Conservation (phyloP, 37 sponge, comb jelly and placozoan species). For the Diacarnus erythraeanus region DNA sequence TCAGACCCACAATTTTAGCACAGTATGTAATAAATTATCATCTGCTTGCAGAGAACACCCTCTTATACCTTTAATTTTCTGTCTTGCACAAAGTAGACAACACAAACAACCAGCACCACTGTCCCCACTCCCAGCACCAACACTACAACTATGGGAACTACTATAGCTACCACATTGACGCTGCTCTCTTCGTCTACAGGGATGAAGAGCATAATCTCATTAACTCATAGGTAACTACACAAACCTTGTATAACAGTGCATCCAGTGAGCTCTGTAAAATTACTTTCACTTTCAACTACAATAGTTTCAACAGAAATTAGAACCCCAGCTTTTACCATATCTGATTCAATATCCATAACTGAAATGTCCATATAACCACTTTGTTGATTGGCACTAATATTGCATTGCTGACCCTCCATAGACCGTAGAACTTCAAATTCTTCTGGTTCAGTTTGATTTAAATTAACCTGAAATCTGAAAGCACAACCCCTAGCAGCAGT, state of each 20-base stretch:
- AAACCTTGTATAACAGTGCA: background rate
- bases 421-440: background rate
- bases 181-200: background rate
- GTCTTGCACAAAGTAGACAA: background rate
- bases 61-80: background rate
- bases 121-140: background rate
- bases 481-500: slow-evolving; percentile 6
- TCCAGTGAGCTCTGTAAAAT: slow-evolving; percentile 2
- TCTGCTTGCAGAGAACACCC: background rate
- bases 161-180: background rate
- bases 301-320: background rate
- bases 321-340: background rate
- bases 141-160: background rate
- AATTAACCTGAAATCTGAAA: background rate
- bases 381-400: background rate
- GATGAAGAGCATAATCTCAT: background rate
- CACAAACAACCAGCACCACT: background rate
- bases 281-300: background rate
- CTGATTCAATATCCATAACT: slow-evolving; percentile 1
- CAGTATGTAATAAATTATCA: background rate
- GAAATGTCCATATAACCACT: background rate
- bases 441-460: background rate
- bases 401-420: background rate
- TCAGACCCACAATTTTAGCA: background rate
- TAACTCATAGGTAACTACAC: background rate